Evolutionary conservation across 2,888 invertebrate species (phyloP), one percentile per base, ranked within the genome.

Genomic region (Apotomis capreana): DNA sequence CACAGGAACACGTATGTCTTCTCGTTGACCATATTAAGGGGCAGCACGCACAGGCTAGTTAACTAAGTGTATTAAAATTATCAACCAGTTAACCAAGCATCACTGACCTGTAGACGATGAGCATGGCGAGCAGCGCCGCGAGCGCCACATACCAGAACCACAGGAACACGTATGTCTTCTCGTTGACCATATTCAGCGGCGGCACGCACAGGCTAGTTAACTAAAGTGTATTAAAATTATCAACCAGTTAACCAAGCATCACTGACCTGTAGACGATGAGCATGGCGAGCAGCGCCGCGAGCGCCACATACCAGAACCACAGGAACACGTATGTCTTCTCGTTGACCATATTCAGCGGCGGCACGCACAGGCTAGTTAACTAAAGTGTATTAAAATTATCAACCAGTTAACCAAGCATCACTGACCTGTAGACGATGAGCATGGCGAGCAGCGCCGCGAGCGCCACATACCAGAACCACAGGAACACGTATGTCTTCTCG

Each of bases 71-170:
- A 15, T 15, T 15, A 1, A 15, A 15, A 0, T 15, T 15, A 0
- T 1, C 15, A 15, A 0, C 15, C 15, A 15, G 15, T 15, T 15
- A 15, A 15, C 15, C 1, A 15, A 15, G 26, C 2, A 26, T 2
- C 26, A 26, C 86, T 88, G 62, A 94, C 91, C 96, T 94, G 86
- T 96, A 97, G 0, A 96, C 80, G 62, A 97, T 84, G 55, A 97
- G 92, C 55, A 96, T 91, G 0, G 94, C 80, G 44, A 97, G 90
- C 77, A 97, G 86, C 0, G 95, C 86, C 0, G 96, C 95, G 75
- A 98, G 90, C 57, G 97, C 95, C 87, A 97, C 95, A 89, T 96
- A 98, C 98, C 98, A 98, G 91, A 98, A 98, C 98, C 98, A 98
- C 64, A 98, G 95, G 92, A 98, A 97, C 76, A 98, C 96, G 92